These are phyloP conservation scores for Melanophora roralis DNA, from an alignment of 2,888 invertebrate species.

Conservation along the genomic window DNA sequence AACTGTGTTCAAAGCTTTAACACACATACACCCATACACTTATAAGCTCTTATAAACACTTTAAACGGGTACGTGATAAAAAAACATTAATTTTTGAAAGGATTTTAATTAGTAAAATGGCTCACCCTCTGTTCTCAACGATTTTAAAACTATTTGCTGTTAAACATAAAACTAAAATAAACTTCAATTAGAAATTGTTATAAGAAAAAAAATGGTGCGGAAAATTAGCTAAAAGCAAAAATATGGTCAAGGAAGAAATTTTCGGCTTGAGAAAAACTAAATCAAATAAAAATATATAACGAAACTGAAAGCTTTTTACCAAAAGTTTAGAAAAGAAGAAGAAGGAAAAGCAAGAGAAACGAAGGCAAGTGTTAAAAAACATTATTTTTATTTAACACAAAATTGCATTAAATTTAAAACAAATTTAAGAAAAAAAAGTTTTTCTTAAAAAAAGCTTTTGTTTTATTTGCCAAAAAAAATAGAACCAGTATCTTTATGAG, in stretches of 20 bases:
- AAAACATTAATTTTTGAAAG: slow-evolving; percentile 55
- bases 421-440: slow-evolving; percentile 25
- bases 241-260: slow-evolving; percentile 55
- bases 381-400: slow-evolving; percentile 51
- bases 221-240: slow-evolving; percentile 53
- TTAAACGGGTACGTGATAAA: neutral
- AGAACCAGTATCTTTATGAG: neutral
- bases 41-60: neutral
- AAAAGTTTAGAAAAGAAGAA: neutral
- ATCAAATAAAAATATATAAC: neutral
- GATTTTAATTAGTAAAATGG: slow-evolving; percentile 54
- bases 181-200: slow-evolving; percentile 49
- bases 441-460: slow-evolving; percentile 25
- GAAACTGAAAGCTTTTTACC: slow-evolving; percentile 50
- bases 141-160: slow-evolving; percentile 28
- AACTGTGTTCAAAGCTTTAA: slow-evolving; percentile 61
- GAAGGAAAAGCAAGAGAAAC: no score
- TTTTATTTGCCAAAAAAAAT: neutral
- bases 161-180: slow-evolving; percentile 45
- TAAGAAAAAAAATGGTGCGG: neutral
- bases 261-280: neutral
- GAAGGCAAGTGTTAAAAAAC: slow-evolving; percentile 43
- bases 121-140: neutral
- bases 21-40: neutral
- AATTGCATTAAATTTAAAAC: slow-evolving; percentile 7